These are phyloP conservation scores for Caenorhabditis brenneri DNA, from an alignment of 1,140 invertebrate species.

Conservation along the genomic window DNA sequence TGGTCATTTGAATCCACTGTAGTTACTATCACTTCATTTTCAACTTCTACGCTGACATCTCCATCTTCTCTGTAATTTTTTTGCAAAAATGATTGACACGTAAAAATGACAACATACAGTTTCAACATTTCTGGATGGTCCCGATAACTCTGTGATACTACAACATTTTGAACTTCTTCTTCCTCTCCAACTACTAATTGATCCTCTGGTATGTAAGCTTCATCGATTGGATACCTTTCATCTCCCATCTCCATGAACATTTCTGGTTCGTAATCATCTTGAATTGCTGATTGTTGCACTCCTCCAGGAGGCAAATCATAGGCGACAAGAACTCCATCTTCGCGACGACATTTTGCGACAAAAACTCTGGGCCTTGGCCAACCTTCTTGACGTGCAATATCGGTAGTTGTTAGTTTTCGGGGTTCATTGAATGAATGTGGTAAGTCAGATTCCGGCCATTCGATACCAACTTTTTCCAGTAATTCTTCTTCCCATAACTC, in stretches of 20 bases:
- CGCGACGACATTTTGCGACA: background rate
- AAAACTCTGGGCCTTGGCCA: slow-evolving; percentile 49
- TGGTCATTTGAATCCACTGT: background rate
- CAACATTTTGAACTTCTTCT: background rate
- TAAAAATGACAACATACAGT: background rate
- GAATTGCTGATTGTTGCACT: background rate
- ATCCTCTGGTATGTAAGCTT: background rate
- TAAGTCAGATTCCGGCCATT: background rate
- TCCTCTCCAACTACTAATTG: slow-evolving; percentile 2
- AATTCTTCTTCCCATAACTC: slow-evolving; percentile 53
- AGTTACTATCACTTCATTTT: background rate
- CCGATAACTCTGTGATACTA: background rate
- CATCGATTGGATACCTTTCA: background rate
- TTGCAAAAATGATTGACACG: background rate
- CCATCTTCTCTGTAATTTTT: background rate
- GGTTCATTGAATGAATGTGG: background rate
- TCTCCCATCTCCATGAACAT: background rate
- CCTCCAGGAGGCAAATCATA: background rate
- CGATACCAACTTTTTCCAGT: slow-evolving; percentile 42
- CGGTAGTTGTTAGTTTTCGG: background rate
- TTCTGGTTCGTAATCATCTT: background rate
- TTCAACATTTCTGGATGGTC: background rate
- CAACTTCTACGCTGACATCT: background rate
- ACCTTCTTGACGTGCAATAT: slow-evolving; percentile 38
- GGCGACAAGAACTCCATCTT: background rate